Conservation (phyloP, 2,113 vertebrate genomes). For the Corythaixoides concolor region DNA sequence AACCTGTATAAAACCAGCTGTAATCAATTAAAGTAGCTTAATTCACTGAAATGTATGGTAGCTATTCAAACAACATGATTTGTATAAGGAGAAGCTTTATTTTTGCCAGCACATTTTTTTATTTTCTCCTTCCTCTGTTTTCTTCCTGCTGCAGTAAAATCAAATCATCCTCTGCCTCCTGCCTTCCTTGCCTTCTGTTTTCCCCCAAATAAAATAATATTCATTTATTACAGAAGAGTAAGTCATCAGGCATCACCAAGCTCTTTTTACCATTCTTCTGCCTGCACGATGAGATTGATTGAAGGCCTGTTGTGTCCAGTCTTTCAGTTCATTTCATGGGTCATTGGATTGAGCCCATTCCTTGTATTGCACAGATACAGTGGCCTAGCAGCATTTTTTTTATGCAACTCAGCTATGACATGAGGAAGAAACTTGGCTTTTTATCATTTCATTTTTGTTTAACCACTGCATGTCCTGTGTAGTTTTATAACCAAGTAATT, state of each 20-base stretch:
- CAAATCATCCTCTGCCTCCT: not conserved
- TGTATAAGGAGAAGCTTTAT: not conserved
- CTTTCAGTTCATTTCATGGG: not conserved
- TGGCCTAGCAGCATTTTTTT: not conserved
- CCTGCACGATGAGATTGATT: not conserved
- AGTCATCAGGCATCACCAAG: not conserved
- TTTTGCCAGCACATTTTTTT: not conserved
- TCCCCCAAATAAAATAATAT: not conserved
- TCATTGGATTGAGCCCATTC: not conserved
- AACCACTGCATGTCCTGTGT: not conserved
- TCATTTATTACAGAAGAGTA: not conserved
- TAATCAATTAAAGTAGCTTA: slow-evolving; percentile 15
- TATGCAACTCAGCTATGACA: not conserved
- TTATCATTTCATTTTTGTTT: not conserved
- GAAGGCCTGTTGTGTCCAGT: not conserved
- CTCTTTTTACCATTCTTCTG: not conserved
- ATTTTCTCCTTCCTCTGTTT: not conserved
- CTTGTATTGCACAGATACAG: not conserved
- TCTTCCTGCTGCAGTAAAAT: not conserved
- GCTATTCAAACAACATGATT: not conserved
- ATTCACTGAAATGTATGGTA: not conserved
- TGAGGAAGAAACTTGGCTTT: not conserved
- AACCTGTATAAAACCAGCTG: not conserved
- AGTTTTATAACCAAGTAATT: not conserved
- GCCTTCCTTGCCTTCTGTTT: not conserved